Evolutionary conservation across 53 echinoderm and acorn worm genomes (phyloP), one percentile per base, ranked within the genome.

Genomic region (Apostichopus leukothele): DNA sequence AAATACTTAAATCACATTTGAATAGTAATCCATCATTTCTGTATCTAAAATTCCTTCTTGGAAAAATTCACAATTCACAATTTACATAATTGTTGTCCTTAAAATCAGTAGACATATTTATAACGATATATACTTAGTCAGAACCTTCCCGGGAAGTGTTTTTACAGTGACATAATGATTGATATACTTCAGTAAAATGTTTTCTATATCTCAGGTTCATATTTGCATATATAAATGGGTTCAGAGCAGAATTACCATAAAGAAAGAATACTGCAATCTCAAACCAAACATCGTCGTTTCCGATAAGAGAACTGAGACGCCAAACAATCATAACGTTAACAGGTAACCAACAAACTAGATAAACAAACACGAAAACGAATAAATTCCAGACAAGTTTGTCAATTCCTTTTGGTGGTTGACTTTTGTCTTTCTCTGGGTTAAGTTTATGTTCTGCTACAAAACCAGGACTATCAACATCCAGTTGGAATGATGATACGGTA

Each of bases 291-390:
- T 18, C 18, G 18, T 71, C 18, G 10, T 10, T 10, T 71, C 6
- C 71, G 18, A 71, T 71, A 19, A 71, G 6, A 16, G 71, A 6
- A 5, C 16, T 18, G 6, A 71, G 3, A 71, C 71, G 14, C 16
- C 14, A 71, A 71, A 71, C 20, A 19, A 77, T 11, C 51, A 77
- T 8, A 27, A 39, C 18, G 14, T 50, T 14, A 10, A 77, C 5
- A 19, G 84, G 84, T 23, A 84, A 11, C 84, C 84, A 84, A 61
- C 84, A 84, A 27, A 84, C 25, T 1, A 84, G 19, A 63, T 54
- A 84, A n/a, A 63, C 84, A 7, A 25, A 22, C 20, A 84, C 66
- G 27, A 84, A 23, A 27, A 84, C 27, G 4, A 61, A 60, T 27
- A 84, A 27, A 60, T 84, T 57, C 7, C 63, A 16, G 5, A 84